These are phyloP conservation scores for Hippopotamyrus pictus DNA, from an alignment of 2,797 vertebrate species.

Conservation along the genomic window DNA sequence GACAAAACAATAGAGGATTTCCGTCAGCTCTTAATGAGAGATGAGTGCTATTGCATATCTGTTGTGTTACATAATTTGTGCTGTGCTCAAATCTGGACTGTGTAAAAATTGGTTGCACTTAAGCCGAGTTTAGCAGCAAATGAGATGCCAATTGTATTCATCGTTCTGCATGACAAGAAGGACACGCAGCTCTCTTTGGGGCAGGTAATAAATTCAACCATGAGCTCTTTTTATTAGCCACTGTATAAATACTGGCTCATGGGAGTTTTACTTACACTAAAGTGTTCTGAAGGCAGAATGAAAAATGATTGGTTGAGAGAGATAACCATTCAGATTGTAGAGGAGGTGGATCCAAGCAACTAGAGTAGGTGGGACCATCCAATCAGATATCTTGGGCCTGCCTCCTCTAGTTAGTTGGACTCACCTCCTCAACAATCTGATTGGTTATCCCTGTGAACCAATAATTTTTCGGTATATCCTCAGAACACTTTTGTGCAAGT, in stretches of 20 bases:
- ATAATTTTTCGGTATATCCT: background rate
- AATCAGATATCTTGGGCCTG: background rate
- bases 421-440: background rate
- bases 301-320: background rate
- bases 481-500: background rate
- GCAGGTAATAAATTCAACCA: background rate
- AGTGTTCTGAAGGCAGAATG: background rate
- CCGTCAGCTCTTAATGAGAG: background rate
- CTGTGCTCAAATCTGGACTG: background rate
- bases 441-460: background rate
- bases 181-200: slow-evolving; percentile 12
- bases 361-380: background rate
- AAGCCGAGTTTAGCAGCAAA: slow-evolving; percentile 8
- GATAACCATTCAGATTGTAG: background rate
- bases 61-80: background rate
- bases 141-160: background rate
- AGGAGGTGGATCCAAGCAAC: background rate
- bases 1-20: background rate
- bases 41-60: background rate
- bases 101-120: slow-evolving; percentile 14
- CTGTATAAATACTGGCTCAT: background rate
- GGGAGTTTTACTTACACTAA: background rate
- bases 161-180: background rate
- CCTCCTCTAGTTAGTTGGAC: background rate
- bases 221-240: background rate